phyloP scores from a whole-genome alignment of 1,140 invertebrate species.

The Drosophila setifemur region DNA sequence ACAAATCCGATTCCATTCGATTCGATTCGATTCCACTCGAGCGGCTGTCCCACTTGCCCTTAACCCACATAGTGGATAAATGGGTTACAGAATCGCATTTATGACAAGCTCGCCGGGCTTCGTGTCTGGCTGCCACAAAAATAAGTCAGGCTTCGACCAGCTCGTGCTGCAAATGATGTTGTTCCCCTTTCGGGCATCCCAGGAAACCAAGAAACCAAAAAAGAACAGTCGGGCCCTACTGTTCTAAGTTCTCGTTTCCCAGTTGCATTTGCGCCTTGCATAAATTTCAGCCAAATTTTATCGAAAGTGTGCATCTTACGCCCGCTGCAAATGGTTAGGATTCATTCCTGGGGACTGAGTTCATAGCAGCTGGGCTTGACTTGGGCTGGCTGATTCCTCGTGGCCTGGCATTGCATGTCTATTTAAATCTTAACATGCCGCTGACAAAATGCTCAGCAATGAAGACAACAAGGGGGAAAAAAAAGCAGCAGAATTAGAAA shows the following conservation, averaged over 20 bases:
- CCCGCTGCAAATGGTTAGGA: conserved; percentile 57
- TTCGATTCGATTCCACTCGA: not conserved
- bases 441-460: conserved; percentile 77
- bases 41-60: conserved; percentile 44
- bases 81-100: conserved; percentile 46
- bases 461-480: conserved; percentile 41
- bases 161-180: conserved; percentile 75
- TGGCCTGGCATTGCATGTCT: conserved; percentile 57
- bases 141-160: conserved; percentile 51
- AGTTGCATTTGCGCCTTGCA: conserved; percentile 57
- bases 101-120: conserved; percentile 49
- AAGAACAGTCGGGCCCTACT: too few species aligned
- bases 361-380: too few species aligned
- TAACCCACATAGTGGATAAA: conserved; percentile 51
- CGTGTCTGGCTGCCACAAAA: conserved; percentile 66
- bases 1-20: not conserved
- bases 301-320: conserved; percentile 71
- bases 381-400: conserved; percentile 19
- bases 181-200: conserved; percentile 46
- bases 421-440: conserved; percentile 76
- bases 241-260: conserved; percentile 12
- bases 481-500: conserved; percentile 52
- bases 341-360: conserved; percentile 30
- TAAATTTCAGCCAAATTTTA: conserved; percentile 59
- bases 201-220: too few species aligned